These are phyloP conservation scores for Onthophagus taurus DNA, from an alignment of 1,140 invertebrate genomes.

Conservation along the genomic window DNA sequence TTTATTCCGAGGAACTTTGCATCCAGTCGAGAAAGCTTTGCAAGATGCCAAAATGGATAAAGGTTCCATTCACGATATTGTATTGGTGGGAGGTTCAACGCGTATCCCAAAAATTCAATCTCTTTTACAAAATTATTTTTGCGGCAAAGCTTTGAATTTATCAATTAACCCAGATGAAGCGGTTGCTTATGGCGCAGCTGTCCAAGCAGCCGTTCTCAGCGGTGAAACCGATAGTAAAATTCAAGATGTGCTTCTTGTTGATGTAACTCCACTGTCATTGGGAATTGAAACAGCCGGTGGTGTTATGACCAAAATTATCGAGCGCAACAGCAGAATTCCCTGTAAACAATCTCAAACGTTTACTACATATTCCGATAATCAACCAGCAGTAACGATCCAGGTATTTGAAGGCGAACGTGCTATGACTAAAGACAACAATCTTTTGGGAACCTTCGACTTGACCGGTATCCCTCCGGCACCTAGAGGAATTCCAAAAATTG, in stretches of 20 bases:
- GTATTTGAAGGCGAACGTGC: conserved; percentile 71
- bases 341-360: conserved; percentile 54
- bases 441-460: conserved; percentile 63
- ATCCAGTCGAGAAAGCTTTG: conserved; percentile 58
- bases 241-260: conserved; percentile 64
- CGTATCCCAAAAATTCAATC: conserved; percentile 56
- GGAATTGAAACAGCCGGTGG: conserved; percentile 55
- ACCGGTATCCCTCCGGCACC: conserved; percentile 48
- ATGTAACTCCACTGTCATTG: conserved; percentile 54
- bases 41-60: conserved; percentile 65
- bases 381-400: conserved; percentile 56
- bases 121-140: conserved; percentile 52
- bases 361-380: conserved; percentile 59
- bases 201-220: conserved; percentile 53
- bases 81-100: conserved; percentile 73
- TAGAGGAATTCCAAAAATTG: conserved; percentile 53
- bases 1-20: conserved; percentile 48
- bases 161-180: conserved; percentile 61
- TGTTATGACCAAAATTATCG: conserved; percentile 55
- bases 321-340: conserved; percentile 52
- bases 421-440: conserved; percentile 74
- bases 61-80: conserved; percentile 60
- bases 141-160: conserved; percentile 51
- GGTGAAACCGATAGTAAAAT: conserved; percentile 47
- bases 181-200: conserved; percentile 55